Conservation (phyloP, 1,140 invertebrate genomes). For the Oedothorax gibbosus region DNA sequence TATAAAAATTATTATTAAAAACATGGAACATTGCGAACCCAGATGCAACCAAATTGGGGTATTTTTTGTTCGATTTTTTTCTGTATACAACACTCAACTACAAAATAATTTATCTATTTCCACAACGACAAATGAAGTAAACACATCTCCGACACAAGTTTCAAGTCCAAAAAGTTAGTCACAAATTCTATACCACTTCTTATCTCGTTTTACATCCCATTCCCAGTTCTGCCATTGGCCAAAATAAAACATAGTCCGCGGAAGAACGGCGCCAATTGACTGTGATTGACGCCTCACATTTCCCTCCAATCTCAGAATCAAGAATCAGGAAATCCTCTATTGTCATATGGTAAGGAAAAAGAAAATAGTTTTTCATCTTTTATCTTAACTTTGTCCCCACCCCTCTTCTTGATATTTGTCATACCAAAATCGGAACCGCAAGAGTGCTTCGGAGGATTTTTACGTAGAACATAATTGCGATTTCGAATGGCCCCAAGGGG, state of each 20-base stretch:
- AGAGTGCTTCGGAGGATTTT: slow-evolving; percentile 51
- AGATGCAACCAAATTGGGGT: no score
- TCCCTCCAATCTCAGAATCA: background rate
- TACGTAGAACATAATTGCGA: slow-evolving; percentile 56
- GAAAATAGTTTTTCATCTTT: slow-evolving; percentile 8
- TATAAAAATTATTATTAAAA: no score
- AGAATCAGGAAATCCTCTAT: slow-evolving; percentile 24
- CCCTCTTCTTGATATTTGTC: slow-evolving; percentile 36
- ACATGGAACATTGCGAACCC: no score
- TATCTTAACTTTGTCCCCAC: slow-evolving; percentile 45
- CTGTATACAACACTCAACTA: no score
- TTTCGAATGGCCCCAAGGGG: slow-evolving; percentile 48
- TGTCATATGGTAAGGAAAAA: slow-evolving; percentile 6
- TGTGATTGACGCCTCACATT: slow-evolving; percentile 49
- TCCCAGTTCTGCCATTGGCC: background rate
- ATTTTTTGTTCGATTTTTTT: no score
- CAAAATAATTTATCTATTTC: background rate
- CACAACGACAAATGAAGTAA: background rate
- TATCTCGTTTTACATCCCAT: background rate
- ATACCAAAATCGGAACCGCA: slow-evolving; percentile 49
- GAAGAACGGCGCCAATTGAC: slow-evolving; percentile 41
- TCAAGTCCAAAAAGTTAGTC: background rate
- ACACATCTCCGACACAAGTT: background rate
- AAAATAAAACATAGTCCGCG: slow-evolving; percentile 25
- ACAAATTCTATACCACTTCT: background rate